Conservation (phyloP, 2,113 vertebrate species). For the Ceyx cyanopectus region DNA sequence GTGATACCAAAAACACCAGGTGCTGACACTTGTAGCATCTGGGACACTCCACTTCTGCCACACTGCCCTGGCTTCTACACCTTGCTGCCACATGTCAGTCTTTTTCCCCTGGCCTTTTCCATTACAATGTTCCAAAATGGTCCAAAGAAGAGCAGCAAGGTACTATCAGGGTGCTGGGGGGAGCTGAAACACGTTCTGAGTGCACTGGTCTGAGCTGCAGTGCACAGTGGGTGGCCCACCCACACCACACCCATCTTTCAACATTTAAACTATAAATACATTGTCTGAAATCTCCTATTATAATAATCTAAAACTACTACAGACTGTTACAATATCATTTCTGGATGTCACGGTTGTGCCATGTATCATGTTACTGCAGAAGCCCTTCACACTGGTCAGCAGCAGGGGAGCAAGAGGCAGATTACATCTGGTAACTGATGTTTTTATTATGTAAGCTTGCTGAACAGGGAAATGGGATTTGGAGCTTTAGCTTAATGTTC, state of each 20-base stretch:
- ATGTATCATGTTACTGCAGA: background rate
- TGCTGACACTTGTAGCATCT: background rate
- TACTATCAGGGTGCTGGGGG: too few species aligned
- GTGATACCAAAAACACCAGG: rapidly evolving
- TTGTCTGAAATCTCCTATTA: background rate
- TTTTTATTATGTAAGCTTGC: background rate
- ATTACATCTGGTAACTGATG: background rate
- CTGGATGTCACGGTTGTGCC: background rate
- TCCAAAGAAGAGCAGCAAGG: background rate
- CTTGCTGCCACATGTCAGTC: rapidly evolving
- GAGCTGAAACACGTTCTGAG: background rate
- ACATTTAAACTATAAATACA: background rate
- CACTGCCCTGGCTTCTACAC: rapidly evolving
- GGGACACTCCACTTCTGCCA: background rate
- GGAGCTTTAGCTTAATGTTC: background rate
- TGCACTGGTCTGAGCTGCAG: rapidly evolving
- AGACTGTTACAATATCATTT: background rate
- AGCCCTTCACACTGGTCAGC: background rate
- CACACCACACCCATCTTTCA: background rate
- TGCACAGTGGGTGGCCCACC: too few species aligned
- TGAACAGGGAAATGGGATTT: slow-evolving; percentile 16
- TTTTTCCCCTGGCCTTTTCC: background rate
- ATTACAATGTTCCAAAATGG: rapidly evolving
- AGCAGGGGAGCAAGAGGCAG: background rate
- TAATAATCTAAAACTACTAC: background rate